A percentile compares a stretch with the other conserved stretches of the same genome.
phyloP scores from a whole-genome alignment of 2,113 vertebrate species.

The Colaptes auratus region DNA sequence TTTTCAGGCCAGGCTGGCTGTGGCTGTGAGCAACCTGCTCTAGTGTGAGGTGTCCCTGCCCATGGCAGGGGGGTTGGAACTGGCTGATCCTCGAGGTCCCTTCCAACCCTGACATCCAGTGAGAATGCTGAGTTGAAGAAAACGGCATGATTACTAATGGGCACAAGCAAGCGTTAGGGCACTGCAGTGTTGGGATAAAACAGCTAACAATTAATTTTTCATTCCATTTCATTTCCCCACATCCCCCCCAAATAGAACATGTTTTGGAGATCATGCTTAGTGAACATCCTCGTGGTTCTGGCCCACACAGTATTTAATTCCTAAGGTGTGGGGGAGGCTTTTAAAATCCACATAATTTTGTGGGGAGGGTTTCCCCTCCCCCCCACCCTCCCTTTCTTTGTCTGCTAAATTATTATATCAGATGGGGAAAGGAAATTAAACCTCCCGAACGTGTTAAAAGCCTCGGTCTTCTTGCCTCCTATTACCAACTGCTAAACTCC shows the following conservation, averaged over 20 bases:
- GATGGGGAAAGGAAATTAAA: slow-evolving; percentile 79
- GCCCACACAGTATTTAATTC: slow-evolving; percentile 80
- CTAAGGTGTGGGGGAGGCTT: slow-evolving; percentile 81
- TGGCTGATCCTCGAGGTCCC: no score
- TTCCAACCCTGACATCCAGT: no score
- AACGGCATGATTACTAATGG: slow-evolving; percentile 47
- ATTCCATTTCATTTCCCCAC: slow-evolving; percentile 42
- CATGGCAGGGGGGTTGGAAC: no score
- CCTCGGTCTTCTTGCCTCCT: slow-evolving; percentile 72
- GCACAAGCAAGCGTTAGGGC: slow-evolving; percentile 62
- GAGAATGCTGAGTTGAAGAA: slow-evolving; percentile 26
- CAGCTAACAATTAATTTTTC: slow-evolving; percentile 69
- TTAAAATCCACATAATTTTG: slow-evolving; percentile 79
- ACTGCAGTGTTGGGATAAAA: slow-evolving; percentile 70
- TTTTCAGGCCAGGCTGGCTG: no score
- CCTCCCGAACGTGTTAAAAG: slow-evolving; percentile 74
- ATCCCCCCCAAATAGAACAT: slow-evolving; percentile 59
- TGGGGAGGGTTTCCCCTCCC: neutral
- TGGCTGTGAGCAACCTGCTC: no score
- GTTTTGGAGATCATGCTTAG: slow-evolving; percentile 73
- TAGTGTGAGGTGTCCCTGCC: no score
- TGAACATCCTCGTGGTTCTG: slow-evolving; percentile 74
- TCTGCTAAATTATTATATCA: slow-evolving; percentile 78
- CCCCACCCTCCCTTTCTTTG: neutral
- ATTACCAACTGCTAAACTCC: slow-evolving; percentile 69